A percentile compares a stretch with the other conserved stretches of the same genome.
Conservation (phyloP, 2,797 vertebrate genomes). For the Anas capensis region DNA sequence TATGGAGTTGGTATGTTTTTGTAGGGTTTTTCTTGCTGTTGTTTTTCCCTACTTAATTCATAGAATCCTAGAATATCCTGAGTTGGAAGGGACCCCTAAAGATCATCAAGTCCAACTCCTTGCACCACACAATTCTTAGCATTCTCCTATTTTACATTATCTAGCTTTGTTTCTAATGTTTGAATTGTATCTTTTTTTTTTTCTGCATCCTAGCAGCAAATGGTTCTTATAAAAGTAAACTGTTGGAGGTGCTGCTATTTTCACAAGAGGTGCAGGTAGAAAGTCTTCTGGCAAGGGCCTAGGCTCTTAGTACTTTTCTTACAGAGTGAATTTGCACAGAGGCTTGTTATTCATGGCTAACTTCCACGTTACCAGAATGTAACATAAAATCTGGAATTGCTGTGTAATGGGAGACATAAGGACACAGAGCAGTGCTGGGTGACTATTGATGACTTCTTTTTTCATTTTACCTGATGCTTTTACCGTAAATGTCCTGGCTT, state of each 20-base stretch:
- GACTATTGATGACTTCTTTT: not conserved
- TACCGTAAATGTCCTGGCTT: not conserved
- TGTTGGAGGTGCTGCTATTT: not conserved
- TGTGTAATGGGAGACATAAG: not conserved
- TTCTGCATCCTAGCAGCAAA: not conserved
- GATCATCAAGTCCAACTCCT: no score
- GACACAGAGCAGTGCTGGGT: not conserved
- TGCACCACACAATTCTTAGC: not conserved
- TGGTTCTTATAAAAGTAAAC: not conserved
- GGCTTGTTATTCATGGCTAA: not conserved
- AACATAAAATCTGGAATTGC: not conserved
- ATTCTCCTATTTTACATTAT: not conserved
- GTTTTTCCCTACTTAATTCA: not conserved
- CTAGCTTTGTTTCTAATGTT: not conserved
- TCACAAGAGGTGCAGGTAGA: not conserved
- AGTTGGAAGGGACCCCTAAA: no score
- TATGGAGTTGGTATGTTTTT: not conserved
- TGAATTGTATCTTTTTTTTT: not conserved
- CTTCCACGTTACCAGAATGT: not conserved
- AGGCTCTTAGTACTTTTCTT: not conserved
- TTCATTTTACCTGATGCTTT: not conserved
- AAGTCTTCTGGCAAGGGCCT: not conserved
- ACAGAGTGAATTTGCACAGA: not conserved
- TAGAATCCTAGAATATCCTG: not conserved
- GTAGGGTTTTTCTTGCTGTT: no score